These are phyloP conservation scores for Lerema accius DNA, from an alignment of 1,140 invertebrate genomes.

Conservation along the genomic window DNA sequence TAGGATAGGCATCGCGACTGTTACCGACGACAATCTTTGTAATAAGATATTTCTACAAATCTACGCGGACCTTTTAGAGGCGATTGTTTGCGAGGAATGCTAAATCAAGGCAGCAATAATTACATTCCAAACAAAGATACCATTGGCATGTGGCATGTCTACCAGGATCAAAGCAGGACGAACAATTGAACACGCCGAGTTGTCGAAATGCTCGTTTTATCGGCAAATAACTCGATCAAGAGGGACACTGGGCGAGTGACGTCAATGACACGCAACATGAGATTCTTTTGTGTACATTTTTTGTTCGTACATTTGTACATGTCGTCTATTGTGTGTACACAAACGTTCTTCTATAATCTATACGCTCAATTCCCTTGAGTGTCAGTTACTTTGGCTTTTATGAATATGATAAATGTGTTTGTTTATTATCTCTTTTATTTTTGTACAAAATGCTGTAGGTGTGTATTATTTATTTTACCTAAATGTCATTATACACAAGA, in stretches of 20 bases:
- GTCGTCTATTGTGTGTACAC: background rate
- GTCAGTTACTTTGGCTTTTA: too few relatives aligned
- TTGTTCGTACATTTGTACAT: background rate
- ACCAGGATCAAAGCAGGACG: constrained; percentile 6
- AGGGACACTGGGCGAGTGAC: background rate
- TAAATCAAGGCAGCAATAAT: background rate
- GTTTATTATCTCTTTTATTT: too few relatives aligned
- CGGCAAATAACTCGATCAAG: background rate
- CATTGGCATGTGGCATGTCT: background rate
- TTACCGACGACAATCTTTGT: too few relatives aligned
- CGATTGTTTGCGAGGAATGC: background rate
- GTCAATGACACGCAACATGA: background rate
- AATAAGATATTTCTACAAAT: too few relatives aligned
- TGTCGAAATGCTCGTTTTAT: constrained; percentile 6
- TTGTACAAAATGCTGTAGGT: too few relatives aligned
- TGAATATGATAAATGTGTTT: too few relatives aligned
- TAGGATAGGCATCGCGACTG: too few relatives aligned
- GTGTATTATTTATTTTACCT: too few relatives aligned
- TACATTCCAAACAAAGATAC: background rate
- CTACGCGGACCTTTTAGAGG: too few relatives aligned
- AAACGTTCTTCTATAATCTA: background rate
- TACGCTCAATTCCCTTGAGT: background rate
- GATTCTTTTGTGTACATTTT: background rate
- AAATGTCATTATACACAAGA: too few relatives aligned
- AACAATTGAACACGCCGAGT: background rate